Conservation (phyloP, 2,797 vertebrate species). For the Pristis pectinata region DNA sequence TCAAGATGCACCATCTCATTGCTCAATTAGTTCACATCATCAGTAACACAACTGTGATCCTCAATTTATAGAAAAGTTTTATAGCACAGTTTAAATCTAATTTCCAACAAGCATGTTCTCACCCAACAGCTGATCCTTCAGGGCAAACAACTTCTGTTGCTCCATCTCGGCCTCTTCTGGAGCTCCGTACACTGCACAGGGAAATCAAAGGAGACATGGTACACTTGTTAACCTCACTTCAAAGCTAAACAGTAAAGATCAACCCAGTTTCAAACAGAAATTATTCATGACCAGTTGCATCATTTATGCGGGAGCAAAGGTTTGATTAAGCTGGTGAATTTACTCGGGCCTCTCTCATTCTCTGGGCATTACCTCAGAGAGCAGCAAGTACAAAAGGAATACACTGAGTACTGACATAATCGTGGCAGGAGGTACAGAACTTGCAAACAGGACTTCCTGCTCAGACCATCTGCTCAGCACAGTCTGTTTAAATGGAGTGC, state of each 20-base stretch:
- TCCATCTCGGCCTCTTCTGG: slow-evolving; percentile 80
- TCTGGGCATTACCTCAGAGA: background rate
- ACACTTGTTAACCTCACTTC: background rate
- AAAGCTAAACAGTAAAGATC: background rate
- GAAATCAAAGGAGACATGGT: slow-evolving; percentile 30
- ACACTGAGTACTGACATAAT: background rate
- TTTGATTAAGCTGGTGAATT: background rate
- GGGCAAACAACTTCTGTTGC: slow-evolving; percentile 59
- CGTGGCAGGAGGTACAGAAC: background rate
- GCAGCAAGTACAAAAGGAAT: background rate
- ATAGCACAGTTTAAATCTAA: background rate
- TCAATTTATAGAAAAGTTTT: background rate
- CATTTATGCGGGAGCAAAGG: background rate
- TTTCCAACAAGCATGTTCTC: slow-evolving; percentile 49
- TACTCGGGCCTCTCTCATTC: background rate
- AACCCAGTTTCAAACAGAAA: background rate
- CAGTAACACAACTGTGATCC: background rate
- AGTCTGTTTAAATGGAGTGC: background rate
- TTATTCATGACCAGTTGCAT: too few species aligned
- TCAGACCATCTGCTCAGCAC: background rate
- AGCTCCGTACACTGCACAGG: slow-evolving; percentile 72
- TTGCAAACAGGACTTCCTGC: background rate
- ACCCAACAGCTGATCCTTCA: slow-evolving; percentile 86
- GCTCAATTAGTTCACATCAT: background rate
- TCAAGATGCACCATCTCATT: background rate